phyloP scores from a whole-genome alignment of 2,113 vertebrate genomes.

The Silurus asotus region DNA sequence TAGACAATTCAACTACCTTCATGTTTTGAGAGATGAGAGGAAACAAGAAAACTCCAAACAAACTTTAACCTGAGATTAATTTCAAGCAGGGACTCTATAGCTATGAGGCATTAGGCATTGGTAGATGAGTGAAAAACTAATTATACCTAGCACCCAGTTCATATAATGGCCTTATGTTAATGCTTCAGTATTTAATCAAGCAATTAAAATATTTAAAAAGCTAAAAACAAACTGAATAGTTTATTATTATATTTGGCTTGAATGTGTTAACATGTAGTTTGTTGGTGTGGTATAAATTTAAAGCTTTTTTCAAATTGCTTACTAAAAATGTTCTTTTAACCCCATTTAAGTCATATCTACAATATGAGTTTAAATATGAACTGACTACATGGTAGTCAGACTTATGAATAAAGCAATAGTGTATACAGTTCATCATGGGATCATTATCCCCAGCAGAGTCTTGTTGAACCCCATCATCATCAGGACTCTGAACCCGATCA shows the following conservation, averaged over 20 bases:
- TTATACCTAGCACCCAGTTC: background rate
- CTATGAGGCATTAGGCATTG: background rate
- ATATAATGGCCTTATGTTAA: background rate
- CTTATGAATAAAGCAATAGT: conserved; percentile 9
- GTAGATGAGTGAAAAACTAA: background rate
- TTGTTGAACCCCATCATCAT: conserved; percentile 55
- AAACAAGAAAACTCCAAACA: background rate
- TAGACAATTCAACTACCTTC: background rate
- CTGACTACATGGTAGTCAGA: background rate
- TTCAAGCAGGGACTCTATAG: background rate
- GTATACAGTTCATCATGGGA: conserved; percentile 34
- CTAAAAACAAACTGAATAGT: background rate
- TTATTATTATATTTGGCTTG: background rate
- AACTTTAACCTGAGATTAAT: background rate
- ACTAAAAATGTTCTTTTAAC: background rate
- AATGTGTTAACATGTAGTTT: background rate
- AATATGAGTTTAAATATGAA: background rate
- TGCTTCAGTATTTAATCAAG: background rate
- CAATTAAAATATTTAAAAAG: background rate
- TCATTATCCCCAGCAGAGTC: conserved; percentile 54
- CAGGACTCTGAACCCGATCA: conserved; percentile 54
- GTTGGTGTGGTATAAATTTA: background rate
- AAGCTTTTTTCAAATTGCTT: background rate
- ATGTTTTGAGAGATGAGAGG: background rate
- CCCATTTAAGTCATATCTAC: background rate